phyloP scores from a whole-genome alignment of 2,113 vertebrate species.

The Grammomys surdaster region DNA sequence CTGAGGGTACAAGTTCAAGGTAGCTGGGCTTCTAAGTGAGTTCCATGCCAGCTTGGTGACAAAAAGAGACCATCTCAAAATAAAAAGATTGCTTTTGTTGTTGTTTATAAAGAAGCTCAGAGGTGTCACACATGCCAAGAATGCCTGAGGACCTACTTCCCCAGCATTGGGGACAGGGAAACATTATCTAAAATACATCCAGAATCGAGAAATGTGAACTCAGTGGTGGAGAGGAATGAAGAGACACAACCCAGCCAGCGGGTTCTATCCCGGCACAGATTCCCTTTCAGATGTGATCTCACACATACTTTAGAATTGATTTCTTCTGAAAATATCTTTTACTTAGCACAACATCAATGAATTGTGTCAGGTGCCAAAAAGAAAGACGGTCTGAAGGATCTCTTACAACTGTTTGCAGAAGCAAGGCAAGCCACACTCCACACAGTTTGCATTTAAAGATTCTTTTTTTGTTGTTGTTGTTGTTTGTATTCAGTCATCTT shows the following conservation, averaged over 20 bases:
- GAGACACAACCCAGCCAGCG: not conserved
- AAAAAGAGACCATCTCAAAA: too few relatives aligned
- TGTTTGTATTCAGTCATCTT: slow-evolving; percentile 29
- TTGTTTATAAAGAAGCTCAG: not conserved
- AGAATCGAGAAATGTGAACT: not conserved
- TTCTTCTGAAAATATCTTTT: not conserved
- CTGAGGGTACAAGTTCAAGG: not conserved
- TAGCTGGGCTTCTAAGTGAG: not conserved
- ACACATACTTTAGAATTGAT: not conserved
- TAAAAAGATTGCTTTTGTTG: not conserved
- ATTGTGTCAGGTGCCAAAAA: not conserved
- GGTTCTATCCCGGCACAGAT: accelerated
- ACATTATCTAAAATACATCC: not conserved
- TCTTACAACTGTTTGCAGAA: not conserved
- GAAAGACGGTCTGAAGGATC: not conserved
- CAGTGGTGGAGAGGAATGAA: not conserved
- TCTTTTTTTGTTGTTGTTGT: too few relatives aligned
- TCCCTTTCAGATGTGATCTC: not conserved
- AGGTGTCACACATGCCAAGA: not conserved
- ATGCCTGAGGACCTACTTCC: not conserved
- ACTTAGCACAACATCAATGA: not conserved
- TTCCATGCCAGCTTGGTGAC: not conserved
- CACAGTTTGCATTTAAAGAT: not conserved
- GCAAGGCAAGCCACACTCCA: not conserved
- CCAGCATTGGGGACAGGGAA: too few relatives aligned